These are phyloP conservation scores for Dioctria rufipes DNA, from an alignment of 2,888 invertebrate genomes.

Conservation along the genomic window DNA sequence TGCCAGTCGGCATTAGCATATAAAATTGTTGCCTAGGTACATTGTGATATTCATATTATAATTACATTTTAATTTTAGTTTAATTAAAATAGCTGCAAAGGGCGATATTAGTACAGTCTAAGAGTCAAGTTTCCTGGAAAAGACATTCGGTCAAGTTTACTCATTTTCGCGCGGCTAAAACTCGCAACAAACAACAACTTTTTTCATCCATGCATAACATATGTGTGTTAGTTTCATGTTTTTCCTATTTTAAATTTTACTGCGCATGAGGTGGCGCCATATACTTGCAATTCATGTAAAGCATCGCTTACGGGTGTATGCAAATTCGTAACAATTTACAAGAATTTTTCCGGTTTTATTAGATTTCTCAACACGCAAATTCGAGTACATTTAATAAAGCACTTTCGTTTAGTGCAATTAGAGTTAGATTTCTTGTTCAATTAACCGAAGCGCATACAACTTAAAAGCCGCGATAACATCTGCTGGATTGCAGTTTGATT, in stretches of 20 bases:
- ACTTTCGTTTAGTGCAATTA: constrained; percentile 33
- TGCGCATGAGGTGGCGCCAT: not conserved
- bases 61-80: constrained; percentile 41
- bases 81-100: constrained; percentile 34
- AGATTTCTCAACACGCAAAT: constrained; percentile 39
- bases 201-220: no score
- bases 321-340: constrained; percentile 19
- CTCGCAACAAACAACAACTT: not conserved
- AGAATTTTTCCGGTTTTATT: constrained; percentile 32
- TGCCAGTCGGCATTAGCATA: constrained; percentile 26
- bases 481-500: constrained; percentile 13
- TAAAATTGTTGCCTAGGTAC: constrained; percentile 22
- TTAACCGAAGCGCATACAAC: constrained; percentile 3
- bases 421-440: constrained; percentile 2
- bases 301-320: constrained; percentile 14
- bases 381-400: constrained; percentile 38
- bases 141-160: constrained; percentile 15
- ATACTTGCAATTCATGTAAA: not conserved
- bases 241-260: constrained; percentile 8
- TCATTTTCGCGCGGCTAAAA: not conserved
- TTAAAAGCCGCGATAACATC: constrained; percentile 11
- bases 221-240: not conserved
- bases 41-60: constrained; percentile 23
- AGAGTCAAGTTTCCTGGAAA: not conserved
- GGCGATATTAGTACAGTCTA: not conserved